Percentiles rank a stretch among this genome's conserved stretches.
Conservation (phyloP, 2,888 invertebrate species). For the Syritta pipiens region DNA sequence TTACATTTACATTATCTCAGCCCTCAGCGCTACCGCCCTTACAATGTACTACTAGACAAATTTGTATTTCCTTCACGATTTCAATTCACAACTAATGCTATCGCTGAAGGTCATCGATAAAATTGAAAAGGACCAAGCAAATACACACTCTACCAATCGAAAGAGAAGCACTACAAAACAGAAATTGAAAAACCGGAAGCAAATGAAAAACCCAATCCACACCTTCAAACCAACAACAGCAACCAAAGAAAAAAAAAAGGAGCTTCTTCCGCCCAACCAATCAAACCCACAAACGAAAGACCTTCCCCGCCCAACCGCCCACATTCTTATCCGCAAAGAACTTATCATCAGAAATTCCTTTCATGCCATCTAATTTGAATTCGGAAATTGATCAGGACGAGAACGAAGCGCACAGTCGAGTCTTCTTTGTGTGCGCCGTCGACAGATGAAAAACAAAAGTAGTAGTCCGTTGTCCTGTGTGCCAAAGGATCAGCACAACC, state of each 20-base stretch:
- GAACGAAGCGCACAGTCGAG: neutral
- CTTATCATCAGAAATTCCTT: slow-evolving; percentile 57
- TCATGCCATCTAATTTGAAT: slow-evolving; percentile 66
- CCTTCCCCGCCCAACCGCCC: no score
- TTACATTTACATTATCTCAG: slow-evolving; percentile 37
- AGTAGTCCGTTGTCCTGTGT: slow-evolving; percentile 5
- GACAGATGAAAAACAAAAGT: slow-evolving; percentile 45
- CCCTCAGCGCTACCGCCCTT: slow-evolving; percentile 4
- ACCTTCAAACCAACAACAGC: slow-evolving; percentile 19
- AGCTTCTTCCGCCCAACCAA: slow-evolving; percentile 35
- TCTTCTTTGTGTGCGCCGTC: slow-evolving; percentile 17
- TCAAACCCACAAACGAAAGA: slow-evolving; percentile 18
- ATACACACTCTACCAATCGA: slow-evolving; percentile 7
- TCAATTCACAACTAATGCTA: slow-evolving; percentile 57
- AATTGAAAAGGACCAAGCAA: slow-evolving; percentile 51
- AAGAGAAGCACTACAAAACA: slow-evolving; percentile 3
- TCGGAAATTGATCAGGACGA: slow-evolving; percentile 60
- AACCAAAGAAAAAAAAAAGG: neutral
- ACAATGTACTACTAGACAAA: slow-evolving; percentile 13
- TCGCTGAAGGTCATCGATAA: slow-evolving; percentile 55
- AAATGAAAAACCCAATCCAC: slow-evolving; percentile 50
- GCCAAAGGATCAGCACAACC: slow-evolving; percentile 17
- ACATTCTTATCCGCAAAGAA: slow-evolving; percentile 55
- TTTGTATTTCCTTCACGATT: slow-evolving; percentile 63
- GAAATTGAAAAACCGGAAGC: slow-evolving; percentile 44